A percentile compares a stretch with the other conserved stretches of the same genome.
These are phyloP conservation scores for Agrypnia vestita DNA, from an alignment of 1,140 invertebrate species.

Conservation along the genomic window DNA sequence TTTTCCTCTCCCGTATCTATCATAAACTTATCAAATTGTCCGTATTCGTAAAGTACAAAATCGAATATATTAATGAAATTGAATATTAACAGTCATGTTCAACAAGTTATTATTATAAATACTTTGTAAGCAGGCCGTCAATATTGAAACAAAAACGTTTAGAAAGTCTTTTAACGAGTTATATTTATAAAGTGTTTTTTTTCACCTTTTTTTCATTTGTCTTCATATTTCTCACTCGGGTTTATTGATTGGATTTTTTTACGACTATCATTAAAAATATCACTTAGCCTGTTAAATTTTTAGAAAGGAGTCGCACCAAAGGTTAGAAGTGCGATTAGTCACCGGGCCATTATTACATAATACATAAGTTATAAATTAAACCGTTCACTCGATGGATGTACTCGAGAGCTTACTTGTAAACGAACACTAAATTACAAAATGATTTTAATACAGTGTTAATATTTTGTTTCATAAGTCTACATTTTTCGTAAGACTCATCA, in stretches of 20 bases:
- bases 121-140: too few species aligned
- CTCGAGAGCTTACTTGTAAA: too few species aligned
- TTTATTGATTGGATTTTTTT: conserved; percentile 32
- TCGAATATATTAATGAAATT: too few species aligned
- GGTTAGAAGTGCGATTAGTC: conserved; percentile 30
- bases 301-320: conserved; percentile 39
- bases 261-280: conserved; percentile 33
- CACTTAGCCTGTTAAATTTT: conserved; percentile 36
- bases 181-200: not conserved
- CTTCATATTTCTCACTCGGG: conserved; percentile 35
- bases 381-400: conserved; percentile 17
- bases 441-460: too few species aligned
- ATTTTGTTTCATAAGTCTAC: too few species aligned
- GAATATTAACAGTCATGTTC: too few species aligned
- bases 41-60: too few species aligned
- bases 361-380: conserved; percentile 40
- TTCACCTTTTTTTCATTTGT: conserved; percentile 24
- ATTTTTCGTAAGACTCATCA: too few species aligned
- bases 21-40: too few species aligned
- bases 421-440: too few species aligned
- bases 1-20: too few species aligned
- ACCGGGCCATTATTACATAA: conserved; percentile 8
- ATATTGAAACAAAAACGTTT: not conserved
- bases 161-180: not conserved
- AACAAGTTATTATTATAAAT: too few species aligned